These are phyloP conservation scores for Oncopodura yosiiana DNA, from an alignment of 1,140 invertebrate genomes.

Conservation along the genomic window DNA sequence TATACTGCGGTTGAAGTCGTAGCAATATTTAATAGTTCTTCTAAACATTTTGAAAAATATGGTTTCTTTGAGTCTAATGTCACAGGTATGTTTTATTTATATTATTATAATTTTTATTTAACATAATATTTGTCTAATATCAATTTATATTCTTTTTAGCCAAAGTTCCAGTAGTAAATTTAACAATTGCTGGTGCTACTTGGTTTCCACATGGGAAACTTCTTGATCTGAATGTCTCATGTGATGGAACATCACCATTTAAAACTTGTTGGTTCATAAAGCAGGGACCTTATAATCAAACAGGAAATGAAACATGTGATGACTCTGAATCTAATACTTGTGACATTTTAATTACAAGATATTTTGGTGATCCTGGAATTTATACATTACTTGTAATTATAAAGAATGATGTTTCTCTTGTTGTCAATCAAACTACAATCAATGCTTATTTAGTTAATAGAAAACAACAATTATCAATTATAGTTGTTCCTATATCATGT, in stretches of 20 bases:
- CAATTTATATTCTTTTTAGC: neutral
- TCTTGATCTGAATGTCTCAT: slow-evolving; percentile 57
- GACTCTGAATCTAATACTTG: slow-evolving; percentile 32
- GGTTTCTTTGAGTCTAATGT: slow-evolving; percentile 25
- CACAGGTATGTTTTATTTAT: slow-evolving; percentile 1
- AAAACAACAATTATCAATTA: slow-evolving; percentile 69
- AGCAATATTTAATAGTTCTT: slow-evolving; percentile 19
- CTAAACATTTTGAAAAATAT: slow-evolving; percentile 1
- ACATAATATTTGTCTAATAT: neutral
- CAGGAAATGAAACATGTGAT: slow-evolving; percentile 48
- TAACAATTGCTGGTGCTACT: slow-evolving; percentile 30
- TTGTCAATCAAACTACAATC: slow-evolving; percentile 56
- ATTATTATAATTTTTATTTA: neutral
- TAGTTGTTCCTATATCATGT: slow-evolving; percentile 69
- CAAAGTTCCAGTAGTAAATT: slow-evolving; percentile 30
- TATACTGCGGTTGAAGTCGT: slow-evolving; percentile 14
- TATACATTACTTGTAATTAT: slow-evolving; percentile 64
- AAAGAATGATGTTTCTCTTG: slow-evolving; percentile 58
- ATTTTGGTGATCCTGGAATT: slow-evolving; percentile 53
- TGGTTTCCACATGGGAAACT: slow-evolving; percentile 66
- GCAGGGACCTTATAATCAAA: slow-evolving; percentile 60
- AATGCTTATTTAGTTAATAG: slow-evolving; percentile 49
- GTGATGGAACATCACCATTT: slow-evolving; percentile 59
- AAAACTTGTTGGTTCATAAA: slow-evolving; percentile 47
- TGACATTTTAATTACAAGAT: slow-evolving; percentile 47